These are phyloP conservation scores for Psittacula echo DNA, from an alignment of 2,797 vertebrate species.

Conservation along the genomic window DNA sequence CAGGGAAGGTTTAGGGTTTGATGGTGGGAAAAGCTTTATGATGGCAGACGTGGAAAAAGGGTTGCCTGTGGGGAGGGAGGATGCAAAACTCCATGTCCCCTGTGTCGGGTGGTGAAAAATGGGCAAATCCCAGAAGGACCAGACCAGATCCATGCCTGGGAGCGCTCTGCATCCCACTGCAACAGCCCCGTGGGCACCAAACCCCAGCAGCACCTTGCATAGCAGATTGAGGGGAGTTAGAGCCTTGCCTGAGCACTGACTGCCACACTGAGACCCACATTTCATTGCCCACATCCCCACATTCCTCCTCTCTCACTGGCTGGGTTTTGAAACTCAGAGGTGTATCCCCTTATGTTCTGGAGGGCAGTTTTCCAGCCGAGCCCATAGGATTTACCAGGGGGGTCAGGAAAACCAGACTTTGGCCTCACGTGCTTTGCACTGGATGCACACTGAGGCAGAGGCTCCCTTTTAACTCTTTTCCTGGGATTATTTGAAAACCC, in stretches of 20 bases:
- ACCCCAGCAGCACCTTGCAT: neutral
- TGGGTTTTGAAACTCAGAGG: neutral
- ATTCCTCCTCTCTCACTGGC: neutral
- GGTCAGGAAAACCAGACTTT: neutral
- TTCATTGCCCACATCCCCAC: neutral
- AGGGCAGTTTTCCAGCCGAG: neutral
- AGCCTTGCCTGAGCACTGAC: accelerated
- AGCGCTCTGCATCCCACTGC: neutral
- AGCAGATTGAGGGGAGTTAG: accelerated
- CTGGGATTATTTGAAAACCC: slow-evolving; percentile 1
- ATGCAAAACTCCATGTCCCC: neutral
- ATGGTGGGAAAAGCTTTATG: neutral
- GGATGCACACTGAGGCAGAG: neutral
- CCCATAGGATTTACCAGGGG: neutral
- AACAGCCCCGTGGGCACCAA: neutral
- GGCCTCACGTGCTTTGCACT: neutral
- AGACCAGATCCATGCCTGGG: neutral
- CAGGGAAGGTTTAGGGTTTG: neutral
- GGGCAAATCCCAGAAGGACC: neutral
- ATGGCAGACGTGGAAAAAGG: neutral
- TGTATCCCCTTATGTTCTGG: neutral
- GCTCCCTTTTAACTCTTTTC: neutral
- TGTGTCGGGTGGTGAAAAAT: neutral
- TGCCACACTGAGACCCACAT: accelerated
- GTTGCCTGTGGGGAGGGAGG: neutral